Evolutionary conservation across 2,888 invertebrate species (phyloP), one percentile per base, ranked within the genome.

Genomic region (Eulithis testata): DNA sequence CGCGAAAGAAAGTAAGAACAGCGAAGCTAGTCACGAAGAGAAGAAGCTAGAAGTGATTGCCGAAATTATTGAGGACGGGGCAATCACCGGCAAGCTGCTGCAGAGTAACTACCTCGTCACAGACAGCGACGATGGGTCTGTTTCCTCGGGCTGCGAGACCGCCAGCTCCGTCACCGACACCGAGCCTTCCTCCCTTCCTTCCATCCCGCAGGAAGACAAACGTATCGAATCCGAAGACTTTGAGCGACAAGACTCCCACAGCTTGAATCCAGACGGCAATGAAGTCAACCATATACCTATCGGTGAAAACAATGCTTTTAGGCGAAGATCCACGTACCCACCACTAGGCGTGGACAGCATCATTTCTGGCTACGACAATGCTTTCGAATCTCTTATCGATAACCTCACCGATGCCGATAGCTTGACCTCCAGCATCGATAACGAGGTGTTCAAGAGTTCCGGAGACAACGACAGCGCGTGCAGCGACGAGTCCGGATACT

Each of bases 401-500:
- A 90, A 89, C 70, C 74, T 90, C 73, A 90, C 86, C 11, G 90
- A 92, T 66, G 84, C 78, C 4, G 92, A 91, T 50, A 90, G 90
- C 69, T 74, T 91, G 54, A 86, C 83, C 72, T 91, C 88, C 2
- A 89, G 88, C 73, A 86, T 83, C 14, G 91, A 93, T 72, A 86
- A 91, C 7, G 94, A 94, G 73, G 94, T 91, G 2, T 93, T 94
- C 56, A 90, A 94, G 65, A 88, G 78, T 54, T 78, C 78, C 0
- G 95, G 95, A 58, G 96, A 96, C 77, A 96, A 94, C 72, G 96
- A 96, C 79, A 97, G 97, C 79, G 97, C 96, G 70, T 96, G 97
- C 82, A 97, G 97, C 84, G 98, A 98, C 80, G 98, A 98, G 85
- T 97, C 97, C 63, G 98, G 98, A 4, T 98, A 97, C 87, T 98